Percentiles rank a stretch among this genome's conserved stretches.
phyloP scores from a whole-genome alignment of 2,113 vertebrate genomes.

The Todiramphus chloris region DNA sequence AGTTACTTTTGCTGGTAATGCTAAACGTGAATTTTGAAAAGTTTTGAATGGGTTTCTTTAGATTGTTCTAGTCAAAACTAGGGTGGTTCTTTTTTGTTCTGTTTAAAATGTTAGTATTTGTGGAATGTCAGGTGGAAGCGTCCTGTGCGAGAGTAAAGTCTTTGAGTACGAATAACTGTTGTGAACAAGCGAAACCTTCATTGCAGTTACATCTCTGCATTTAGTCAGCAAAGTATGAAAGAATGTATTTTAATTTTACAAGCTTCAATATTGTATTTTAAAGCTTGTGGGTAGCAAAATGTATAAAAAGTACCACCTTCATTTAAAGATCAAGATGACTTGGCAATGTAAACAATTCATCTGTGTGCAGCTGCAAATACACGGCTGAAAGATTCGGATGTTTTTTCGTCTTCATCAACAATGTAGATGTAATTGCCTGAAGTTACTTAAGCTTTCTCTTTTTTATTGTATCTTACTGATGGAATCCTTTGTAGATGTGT shows the following conservation, averaged over 20 bases:
- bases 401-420: conserved; percentile 19
- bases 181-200: background rate
- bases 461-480: conserved; percentile 42
- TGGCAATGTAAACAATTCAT: background rate
- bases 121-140: background rate
- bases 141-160: background rate
- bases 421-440: conserved; percentile 42
- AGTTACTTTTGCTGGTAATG: background rate
- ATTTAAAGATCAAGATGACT: background rate
- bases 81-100: no score
- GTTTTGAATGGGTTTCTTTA: background rate
- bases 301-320: background rate
- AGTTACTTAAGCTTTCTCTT: conserved; percentile 55
- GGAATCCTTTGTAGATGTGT: conserved; percentile 37
- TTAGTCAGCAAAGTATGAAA: background rate
- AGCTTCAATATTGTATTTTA: background rate
- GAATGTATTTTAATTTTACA: background rate
- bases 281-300: background rate
- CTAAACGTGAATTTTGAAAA: background rate
- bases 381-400: background rate
- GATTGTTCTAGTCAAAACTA: background rate
- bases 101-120: background rate
- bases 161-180: background rate
- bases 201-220: background rate
- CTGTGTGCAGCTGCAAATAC: background rate